These are phyloP conservation scores for Ptychoptera contaminata DNA, from an alignment of 2,888 invertebrate species.

Conservation along the genomic window DNA sequence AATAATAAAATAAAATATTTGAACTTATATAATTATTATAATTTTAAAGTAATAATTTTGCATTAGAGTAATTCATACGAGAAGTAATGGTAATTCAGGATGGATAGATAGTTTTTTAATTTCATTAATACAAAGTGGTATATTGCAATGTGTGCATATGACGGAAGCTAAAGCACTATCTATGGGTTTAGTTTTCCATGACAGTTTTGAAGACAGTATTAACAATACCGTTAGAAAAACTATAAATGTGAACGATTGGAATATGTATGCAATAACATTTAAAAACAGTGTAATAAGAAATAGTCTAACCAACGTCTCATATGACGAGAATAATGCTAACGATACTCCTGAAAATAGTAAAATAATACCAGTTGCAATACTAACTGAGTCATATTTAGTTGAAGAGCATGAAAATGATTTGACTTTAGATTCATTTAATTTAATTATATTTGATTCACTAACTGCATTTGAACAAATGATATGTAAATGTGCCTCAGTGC, in stretches of 20 bases:
- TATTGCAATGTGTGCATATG: constrained; percentile 18
- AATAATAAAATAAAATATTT: constrained; percentile 8
- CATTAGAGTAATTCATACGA: constrained; percentile 36
- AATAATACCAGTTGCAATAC: constrained; percentile 29
- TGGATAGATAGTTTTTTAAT: constrained; percentile 50
- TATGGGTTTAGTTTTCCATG: constrained; percentile 18
- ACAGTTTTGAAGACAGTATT: constrained; percentile 15
- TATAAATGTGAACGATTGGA: constrained; percentile 3
- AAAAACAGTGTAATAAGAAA: neutral
- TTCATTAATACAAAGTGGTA: constrained; percentile 39
- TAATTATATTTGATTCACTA: constrained; percentile 47
- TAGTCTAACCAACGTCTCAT: neutral
- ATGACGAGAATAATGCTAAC: neutral
- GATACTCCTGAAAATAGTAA: neutral
- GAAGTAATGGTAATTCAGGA: constrained; percentile 45
- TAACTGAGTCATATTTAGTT: constrained; percentile 33
- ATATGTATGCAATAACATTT: constrained; percentile 4
- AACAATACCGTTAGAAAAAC: constrained; percentile 10
- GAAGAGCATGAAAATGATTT: constrained; percentile 36
- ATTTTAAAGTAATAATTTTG: constrained; percentile 22
- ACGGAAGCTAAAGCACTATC: constrained; percentile 20
- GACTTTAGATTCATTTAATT: constrained; percentile 25
- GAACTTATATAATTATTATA: neutral
- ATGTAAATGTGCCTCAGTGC: constrained; percentile 45
- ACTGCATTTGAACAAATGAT: constrained; percentile 46